Evolutionary conservation across 1,140 invertebrate genomes (phyloP).

Genomic region (Lepidurus packardi): DNA sequence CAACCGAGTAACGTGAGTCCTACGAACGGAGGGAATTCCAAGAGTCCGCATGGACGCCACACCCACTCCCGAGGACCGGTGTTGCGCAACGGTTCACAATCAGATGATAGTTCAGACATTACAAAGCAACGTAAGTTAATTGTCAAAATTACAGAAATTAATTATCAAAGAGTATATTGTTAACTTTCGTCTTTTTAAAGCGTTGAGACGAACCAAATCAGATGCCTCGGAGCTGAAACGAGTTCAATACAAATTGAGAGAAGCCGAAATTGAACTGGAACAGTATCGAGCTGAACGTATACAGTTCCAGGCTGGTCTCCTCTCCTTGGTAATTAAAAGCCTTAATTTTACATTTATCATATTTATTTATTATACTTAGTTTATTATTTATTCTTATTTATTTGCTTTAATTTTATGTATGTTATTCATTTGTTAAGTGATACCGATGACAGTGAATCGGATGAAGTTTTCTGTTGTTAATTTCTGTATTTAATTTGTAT

Average conservation of each 20-base stretch:
- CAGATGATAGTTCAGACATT: neutral
- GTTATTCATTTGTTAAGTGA: too few relatives aligned
- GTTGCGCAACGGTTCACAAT: neutral
- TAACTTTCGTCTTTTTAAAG: slow-evolving; percentile 15
- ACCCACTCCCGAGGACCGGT: neutral
- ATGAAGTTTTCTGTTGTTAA: too few relatives aligned
- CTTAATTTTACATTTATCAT: too few relatives aligned
- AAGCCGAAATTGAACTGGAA: neutral
- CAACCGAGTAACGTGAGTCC: slow-evolving; percentile 11
- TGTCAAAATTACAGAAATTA: too few relatives aligned
- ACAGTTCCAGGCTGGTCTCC: neutral
- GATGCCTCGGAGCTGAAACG: slow-evolving; percentile 30
- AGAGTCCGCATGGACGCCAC: neutral
- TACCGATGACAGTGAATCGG: too few relatives aligned
- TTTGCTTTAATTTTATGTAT: too few relatives aligned
- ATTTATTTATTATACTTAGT: neutral
- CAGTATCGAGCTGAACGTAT: slow-evolving; percentile 1
- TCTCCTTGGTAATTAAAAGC: neutral
- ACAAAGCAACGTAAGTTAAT: neutral
- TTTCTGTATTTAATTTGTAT: too few relatives aligned
- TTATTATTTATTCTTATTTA: neutral
- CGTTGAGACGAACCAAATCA: slow-evolving; percentile 23
- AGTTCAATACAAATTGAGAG: slow-evolving; percentile 11
- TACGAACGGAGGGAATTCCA: neutral
- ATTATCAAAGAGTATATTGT: neutral